Conservation (phyloP, 2,113 vertebrate genomes). For the Tetrax tetrax region DNA sequence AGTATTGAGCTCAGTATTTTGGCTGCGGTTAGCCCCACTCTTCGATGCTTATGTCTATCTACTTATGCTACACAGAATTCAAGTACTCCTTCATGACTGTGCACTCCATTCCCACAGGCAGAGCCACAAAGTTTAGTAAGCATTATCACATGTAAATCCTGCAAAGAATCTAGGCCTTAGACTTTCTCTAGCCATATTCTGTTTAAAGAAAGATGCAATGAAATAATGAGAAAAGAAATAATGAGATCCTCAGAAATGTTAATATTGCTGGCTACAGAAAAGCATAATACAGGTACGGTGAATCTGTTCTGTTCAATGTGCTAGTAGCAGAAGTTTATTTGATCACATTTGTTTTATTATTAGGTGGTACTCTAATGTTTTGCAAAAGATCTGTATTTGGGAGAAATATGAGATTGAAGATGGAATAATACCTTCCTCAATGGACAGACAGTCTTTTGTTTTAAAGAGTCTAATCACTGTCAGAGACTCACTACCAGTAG, state of each 20-base stretch:
- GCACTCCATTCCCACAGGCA: not conserved
- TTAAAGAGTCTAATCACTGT: not conserved
- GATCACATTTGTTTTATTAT: not conserved
- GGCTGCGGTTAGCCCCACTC: not conserved
- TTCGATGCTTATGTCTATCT: accelerated
- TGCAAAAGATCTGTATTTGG: not conserved
- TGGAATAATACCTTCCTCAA: not conserved
- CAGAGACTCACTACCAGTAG: not conserved
- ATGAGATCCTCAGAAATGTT: not conserved
- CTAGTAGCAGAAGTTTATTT: not conserved
- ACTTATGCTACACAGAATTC: not conserved
- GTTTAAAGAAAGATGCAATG: not conserved
- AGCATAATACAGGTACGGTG: not conserved
- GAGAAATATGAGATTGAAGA: not conserved
- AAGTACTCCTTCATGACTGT: accelerated
- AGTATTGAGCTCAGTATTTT: not conserved
- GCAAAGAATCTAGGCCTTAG: not conserved
- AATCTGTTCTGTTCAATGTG: not conserved
- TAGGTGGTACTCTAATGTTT: not conserved
- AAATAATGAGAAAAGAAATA: not conserved
- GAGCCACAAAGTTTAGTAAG: not conserved
- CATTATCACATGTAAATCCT: not conserved
- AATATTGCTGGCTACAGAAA: not conserved
- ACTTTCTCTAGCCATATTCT: not conserved
- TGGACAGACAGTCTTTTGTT: not conserved